Conservation (phyloP, 2,888 invertebrate species). For the Luperina testacea region DNA sequence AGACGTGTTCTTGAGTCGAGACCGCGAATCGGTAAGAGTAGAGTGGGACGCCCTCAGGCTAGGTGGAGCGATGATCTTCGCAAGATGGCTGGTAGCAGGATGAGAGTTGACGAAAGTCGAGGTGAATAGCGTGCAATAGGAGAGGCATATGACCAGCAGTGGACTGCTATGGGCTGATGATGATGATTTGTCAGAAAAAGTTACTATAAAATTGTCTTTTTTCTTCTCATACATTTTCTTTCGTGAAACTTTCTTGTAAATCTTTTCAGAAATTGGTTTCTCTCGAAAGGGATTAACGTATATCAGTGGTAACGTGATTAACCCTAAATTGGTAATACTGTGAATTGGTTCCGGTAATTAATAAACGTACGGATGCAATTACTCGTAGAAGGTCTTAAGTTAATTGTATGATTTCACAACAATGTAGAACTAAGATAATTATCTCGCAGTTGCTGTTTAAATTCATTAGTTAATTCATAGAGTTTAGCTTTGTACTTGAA, state of each 20-base stretch:
- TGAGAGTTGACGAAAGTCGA: too few relatives aligned
- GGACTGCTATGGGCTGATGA: too few relatives aligned
- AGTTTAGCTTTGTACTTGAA: neutral
- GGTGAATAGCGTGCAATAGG: too few relatives aligned
- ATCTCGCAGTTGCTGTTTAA: slow-evolving; percentile 25
- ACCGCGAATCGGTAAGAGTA: too few relatives aligned
- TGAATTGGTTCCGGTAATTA: slow-evolving; percentile 11
- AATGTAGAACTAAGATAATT: slow-evolving; percentile 10
- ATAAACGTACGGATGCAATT: slow-evolving; percentile 14
- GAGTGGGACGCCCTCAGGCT: too few relatives aligned
- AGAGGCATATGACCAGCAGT: too few relatives aligned
- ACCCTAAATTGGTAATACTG: neutral
- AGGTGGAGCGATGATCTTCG: too few relatives aligned
- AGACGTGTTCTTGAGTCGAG: too few relatives aligned
- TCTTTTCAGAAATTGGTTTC: neutral
- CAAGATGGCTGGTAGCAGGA: too few relatives aligned
- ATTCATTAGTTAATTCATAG: slow-evolving; percentile 1
- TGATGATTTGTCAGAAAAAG: too few relatives aligned
- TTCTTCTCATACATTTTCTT: neutral
- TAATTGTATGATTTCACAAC: slow-evolving; percentile 25
- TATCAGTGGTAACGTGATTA: neutral
- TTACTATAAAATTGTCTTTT: neutral
- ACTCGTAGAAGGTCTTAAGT: slow-evolving; percentile 14
- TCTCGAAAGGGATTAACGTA: too few relatives aligned
- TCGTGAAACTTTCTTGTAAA: neutral